A percentile compares a stretch with the other conserved stretches of the same genome.
phyloP scores from a whole-genome alignment of 2,888 invertebrate species.

The Meiosimyza decipiens region DNA sequence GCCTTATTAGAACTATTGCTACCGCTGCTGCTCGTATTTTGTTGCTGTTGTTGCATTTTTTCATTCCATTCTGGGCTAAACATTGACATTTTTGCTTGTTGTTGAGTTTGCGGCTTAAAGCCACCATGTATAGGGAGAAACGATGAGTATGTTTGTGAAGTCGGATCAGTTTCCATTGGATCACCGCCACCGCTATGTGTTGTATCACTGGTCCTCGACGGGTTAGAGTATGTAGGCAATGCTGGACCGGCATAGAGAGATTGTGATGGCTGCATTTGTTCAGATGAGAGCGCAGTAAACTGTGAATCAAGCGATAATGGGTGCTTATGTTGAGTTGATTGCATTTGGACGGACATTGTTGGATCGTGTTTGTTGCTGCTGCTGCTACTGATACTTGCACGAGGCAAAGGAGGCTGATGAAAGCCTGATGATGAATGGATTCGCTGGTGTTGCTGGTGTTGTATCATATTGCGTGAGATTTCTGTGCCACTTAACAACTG shows the following conservation, averaged over 20 bases:
- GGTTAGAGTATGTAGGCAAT: slow-evolving; percentile 5
- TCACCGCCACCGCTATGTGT: slow-evolving; percentile 41
- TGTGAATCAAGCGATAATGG: slow-evolving; percentile 35
- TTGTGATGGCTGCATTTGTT: slow-evolving; percentile 37
- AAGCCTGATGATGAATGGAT: slow-evolving; percentile 34
- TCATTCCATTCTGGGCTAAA: slow-evolving; percentile 66
- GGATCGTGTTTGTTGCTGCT: slow-evolving; percentile 57
- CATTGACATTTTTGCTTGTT: slow-evolving; percentile 55
- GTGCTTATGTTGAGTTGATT: slow-evolving; percentile 46
- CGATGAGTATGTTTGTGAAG: slow-evolving; percentile 50
- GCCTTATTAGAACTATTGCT: slow-evolving; percentile 45
- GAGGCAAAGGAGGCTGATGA: slow-evolving; percentile 47
- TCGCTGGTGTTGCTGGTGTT: slow-evolving; percentile 40
- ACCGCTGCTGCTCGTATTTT: slow-evolving; percentile 41
- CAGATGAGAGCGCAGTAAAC: slow-evolving; percentile 28
- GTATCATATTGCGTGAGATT: slow-evolving; percentile 45
- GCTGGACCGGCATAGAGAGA: slow-evolving; percentile 35
- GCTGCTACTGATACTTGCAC: slow-evolving; percentile 51
- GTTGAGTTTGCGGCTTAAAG: slow-evolving; percentile 45
- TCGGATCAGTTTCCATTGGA: slow-evolving; percentile 49
- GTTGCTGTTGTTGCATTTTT: slow-evolving; percentile 50
- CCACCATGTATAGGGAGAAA: slow-evolving; percentile 38
- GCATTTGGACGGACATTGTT: slow-evolving; percentile 51
- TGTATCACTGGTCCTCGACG: slow-evolving; percentile 27
- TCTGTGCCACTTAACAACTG: slow-evolving; percentile 35